Base-by-base conservation (phyloP, 1,140 invertebrate species). In the Platyscapa corneri region DNA sequence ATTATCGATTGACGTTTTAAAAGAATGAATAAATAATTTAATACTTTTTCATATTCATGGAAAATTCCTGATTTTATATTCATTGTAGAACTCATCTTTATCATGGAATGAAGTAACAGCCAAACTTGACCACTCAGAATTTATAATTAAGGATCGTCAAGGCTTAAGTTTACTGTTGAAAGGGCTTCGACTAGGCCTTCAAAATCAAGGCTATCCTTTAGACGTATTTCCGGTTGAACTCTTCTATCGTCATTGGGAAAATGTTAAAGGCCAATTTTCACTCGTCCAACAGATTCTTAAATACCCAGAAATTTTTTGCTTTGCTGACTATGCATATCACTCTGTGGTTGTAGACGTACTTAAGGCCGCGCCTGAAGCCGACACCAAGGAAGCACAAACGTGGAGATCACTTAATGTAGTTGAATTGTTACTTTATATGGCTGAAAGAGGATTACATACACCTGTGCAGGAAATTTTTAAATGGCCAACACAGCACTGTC, bases 321-420 rank as follows among this genome's bases (percentile, higher is more conserved):
- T 99, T 91, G 96, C 97, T 77, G 98, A 99, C 92, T 97, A 97
- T 93, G 96, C 96, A 0, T 98, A 96, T 91, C 96, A 96, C 88
- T 95, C 97, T 14, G 97, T 98, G 6, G 94, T 96, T 1, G 96
- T 98, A 82, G 98, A 99, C 88, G 95, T 97, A 84, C 92, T 99
- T 18, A 99, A 99, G 94, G 96, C 97, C 30, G 96, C 97, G 27
- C 98, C 98, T 0, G 98, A 99, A 94, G 94, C 95, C 34, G 98
- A 99, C 80, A 98, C 98, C 89, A 98, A 98, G 90, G 98, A 99
- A 91, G 95, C 98, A 53, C 95, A 96, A 60, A 97, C 96, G 10
- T 99, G 98, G 98, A 96, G 97, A 88, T 98, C 97, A 2, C 90
- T 99, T 39, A 98, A 98, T 90, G 94, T 99, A 39, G 95, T 99